These are phyloP conservation scores for Lithobates pipiens DNA, from an alignment of 2,797 vertebrate species.

Conservation along the genomic window DNA sequence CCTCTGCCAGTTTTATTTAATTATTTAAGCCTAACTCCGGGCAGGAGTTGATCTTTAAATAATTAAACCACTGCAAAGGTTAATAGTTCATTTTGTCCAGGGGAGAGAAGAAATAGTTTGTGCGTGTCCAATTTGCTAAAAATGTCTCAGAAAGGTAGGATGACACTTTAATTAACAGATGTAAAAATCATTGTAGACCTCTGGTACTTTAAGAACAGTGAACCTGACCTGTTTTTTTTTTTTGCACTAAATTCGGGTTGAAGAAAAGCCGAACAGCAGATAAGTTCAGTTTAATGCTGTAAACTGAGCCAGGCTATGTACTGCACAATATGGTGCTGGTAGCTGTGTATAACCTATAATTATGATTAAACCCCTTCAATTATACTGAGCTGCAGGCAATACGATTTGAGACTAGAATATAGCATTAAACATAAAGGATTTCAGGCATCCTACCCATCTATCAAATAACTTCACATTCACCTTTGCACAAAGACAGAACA, in stretches of 20 bases:
- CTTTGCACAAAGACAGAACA: not conserved
- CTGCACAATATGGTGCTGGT: not conserved
- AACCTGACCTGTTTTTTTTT: not conserved
- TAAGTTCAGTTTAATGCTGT: not conserved
- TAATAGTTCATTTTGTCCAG: too few relatives aligned
- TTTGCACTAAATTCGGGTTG: not conserved
- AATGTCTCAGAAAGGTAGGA: not conserved
- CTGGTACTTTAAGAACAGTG: not conserved
- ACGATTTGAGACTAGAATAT: not conserved
- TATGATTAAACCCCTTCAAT: constrained; percentile 11
- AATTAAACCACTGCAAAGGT: too few relatives aligned
- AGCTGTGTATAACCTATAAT: not conserved
- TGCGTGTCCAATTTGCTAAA: too few relatives aligned
- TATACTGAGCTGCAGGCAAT: not conserved
- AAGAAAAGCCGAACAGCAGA: not conserved
- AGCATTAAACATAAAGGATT: constrained; percentile 16
- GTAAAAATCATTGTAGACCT: not conserved
- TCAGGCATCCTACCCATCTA: not conserved
- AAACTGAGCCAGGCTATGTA: not conserved
- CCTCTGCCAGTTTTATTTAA: too few relatives aligned
- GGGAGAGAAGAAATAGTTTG: too few relatives aligned
- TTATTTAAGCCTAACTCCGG: too few relatives aligned
- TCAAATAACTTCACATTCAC: not conserved
- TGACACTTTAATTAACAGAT: not conserved
- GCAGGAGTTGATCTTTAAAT: too few relatives aligned